Percentiles rank a stretch among this genome's conserved stretches.
These are phyloP conservation scores for Sepiola atlantica DNA, from an alignment of 2,888 invertebrate genomes.

Conservation along the genomic window DNA sequence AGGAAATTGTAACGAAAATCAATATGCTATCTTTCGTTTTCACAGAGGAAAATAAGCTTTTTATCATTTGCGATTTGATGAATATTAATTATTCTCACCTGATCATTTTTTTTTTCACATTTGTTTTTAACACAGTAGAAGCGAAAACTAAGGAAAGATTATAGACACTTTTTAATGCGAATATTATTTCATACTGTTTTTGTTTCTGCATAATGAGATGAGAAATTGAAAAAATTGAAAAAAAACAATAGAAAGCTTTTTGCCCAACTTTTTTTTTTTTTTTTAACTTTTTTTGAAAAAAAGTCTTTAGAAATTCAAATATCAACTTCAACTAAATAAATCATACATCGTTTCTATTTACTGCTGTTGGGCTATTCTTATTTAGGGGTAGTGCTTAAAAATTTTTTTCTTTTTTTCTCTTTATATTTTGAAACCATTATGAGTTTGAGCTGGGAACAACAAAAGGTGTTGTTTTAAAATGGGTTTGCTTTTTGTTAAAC, in stretches of 20 bases:
- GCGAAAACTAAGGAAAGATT: neutral
- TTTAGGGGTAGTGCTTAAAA: neutral
- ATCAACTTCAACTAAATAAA: neutral
- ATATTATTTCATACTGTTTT: neutral
- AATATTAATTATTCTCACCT: neutral
- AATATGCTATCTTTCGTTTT: neutral
- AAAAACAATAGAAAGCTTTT: too few species aligned
- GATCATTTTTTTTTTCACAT: too few species aligned
- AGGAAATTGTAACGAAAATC: neutral
- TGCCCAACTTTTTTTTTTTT: neutral
- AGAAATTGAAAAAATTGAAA: too few species aligned
- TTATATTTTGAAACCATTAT: neutral
- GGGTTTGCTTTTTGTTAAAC: too few species aligned
- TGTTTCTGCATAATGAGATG: neutral
- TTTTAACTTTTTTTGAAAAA: neutral
- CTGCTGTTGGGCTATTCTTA: neutral
- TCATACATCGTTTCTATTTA: neutral
- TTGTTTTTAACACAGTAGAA: neutral
- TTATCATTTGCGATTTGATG: neutral
- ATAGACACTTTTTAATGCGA: neutral
- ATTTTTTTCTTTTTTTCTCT: neutral
- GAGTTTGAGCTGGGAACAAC: neutral
- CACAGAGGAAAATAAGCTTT: neutral
- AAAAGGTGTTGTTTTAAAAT: too few species aligned
- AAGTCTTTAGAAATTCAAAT: neutral